These are phyloP conservation scores for Leucophora obtusa DNA, from an alignment of 2,888 invertebrate species.

Conservation along the genomic window DNA sequence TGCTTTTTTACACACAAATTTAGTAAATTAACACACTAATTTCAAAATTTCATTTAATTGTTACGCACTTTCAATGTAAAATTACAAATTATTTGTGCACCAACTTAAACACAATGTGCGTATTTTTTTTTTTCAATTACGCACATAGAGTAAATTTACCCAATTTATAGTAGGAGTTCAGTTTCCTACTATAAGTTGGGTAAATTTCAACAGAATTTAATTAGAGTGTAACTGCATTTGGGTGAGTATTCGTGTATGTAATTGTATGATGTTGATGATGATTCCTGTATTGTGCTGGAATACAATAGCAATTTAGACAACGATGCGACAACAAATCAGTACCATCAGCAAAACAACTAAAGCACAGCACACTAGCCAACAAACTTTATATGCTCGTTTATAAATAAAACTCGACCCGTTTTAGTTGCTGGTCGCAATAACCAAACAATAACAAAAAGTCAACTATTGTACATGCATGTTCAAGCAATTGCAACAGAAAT, in stretches of 20 bases:
- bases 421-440: neutral
- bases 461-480: constrained; percentile 28
- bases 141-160: too few species aligned
- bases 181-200: too few species aligned
- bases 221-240: neutral
- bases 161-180: too few species aligned
- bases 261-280: constrained; percentile 22
- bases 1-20: too few species aligned
- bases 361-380: constrained; percentile 16
- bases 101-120: too few species aligned
- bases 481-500: constrained; percentile 49
- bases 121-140: too few species aligned
- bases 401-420: constrained; percentile 31
- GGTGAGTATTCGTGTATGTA: neutral
- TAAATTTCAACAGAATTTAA: too few species aligned
- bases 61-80: too few species aligned
- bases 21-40: too few species aligned
- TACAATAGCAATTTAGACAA: constrained; percentile 59
- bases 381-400: constrained; percentile 18
- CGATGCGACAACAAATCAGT: constrained; percentile 58
- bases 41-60: too few species aligned
- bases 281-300: constrained; percentile 49
- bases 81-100: too few species aligned
- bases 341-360: constrained; percentile 49
- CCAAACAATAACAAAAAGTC: constrained; percentile 56